A percentile compares a stretch with the other conserved stretches of the same genome.
phyloP scores from a whole-genome alignment of 2,797 vertebrate genomes.

The Psittacula derbiana region DNA sequence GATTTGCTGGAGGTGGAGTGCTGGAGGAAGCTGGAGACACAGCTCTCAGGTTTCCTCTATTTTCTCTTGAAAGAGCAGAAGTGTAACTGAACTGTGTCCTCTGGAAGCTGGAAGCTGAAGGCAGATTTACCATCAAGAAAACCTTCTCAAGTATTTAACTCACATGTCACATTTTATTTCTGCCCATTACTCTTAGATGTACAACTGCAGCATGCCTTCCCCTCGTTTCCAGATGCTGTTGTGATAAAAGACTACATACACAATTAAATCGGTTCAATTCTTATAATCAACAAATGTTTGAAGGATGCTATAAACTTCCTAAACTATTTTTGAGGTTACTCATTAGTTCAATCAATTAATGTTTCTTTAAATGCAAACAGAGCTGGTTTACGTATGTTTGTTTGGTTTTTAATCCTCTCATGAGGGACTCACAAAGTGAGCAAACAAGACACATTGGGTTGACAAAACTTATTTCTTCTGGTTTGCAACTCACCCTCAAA shows the following conservation, averaged over 20 bases:
- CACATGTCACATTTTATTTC: not conserved
- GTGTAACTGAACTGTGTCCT: not conserved
- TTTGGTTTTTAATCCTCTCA: not conserved
- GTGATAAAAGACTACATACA: not conserved
- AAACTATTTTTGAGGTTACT: conserved; percentile 30
- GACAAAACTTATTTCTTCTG: not conserved
- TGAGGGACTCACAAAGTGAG: not conserved
- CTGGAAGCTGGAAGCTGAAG: not conserved
- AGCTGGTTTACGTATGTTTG: not conserved
- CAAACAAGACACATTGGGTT: not conserved
- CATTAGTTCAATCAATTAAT: conserved; percentile 50
- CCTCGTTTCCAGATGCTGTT: not conserved
- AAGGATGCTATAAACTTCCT: not conserved
- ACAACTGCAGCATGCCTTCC: not conserved
- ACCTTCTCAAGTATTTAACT: not conserved
- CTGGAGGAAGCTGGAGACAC: not conserved
- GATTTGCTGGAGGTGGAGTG: not conserved
- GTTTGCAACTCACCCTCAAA: not conserved
- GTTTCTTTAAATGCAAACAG: conserved; percentile 58
- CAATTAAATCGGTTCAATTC: conserved; percentile 11
- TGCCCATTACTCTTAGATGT: not conserved
- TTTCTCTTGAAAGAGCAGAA: not conserved
- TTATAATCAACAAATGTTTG: conserved; percentile 28
- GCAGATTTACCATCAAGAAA: not conserved
- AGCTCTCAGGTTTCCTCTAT: not conserved